Evolutionary conservation across 92 coral and sea anemone species (phyloP).

Genomic region (Palythoa caribaeorum): DNA sequence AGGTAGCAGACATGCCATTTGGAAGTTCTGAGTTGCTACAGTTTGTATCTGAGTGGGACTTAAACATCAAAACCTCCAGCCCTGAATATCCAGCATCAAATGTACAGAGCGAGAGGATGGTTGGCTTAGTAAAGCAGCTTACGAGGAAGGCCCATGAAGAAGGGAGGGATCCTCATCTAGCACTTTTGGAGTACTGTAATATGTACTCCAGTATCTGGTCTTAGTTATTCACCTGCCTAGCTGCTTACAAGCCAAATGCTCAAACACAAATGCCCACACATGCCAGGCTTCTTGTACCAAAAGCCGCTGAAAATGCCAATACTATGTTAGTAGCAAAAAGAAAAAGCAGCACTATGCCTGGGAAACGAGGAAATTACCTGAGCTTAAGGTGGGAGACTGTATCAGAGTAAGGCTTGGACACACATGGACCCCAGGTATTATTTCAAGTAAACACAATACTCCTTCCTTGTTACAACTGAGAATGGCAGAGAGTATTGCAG

Average conservation of each 20-base stretch:
- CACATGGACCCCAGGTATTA: constrained; percentile 23
- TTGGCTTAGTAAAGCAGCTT: constrained; percentile 52
- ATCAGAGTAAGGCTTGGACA: not conserved
- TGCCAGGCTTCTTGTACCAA: constrained; percentile 22
- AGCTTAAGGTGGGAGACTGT: constrained; percentile 17
- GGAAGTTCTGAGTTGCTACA: constrained; percentile 43
- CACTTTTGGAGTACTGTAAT: too few species aligned
- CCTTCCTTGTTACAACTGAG: not conserved
- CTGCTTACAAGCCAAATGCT: constrained; percentile 28
- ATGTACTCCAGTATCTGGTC: constrained; percentile 5
- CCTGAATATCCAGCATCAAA: constrained; percentile 17
- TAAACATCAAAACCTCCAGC: not conserved
- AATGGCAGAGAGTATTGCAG: not conserved
- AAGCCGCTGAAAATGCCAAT: constrained; percentile 25
- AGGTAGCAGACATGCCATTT: not conserved
- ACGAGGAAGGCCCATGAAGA: constrained; percentile 56
- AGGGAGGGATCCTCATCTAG: constrained; percentile 47
- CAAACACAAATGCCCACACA: constrained; percentile 7
- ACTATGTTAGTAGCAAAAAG: not conserved
- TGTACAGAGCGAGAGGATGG: constrained; percentile 51
- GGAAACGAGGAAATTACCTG: not conserved
- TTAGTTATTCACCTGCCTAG: constrained; percentile 58
- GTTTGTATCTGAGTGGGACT: constrained; percentile 33
- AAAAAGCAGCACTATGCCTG: not conserved
- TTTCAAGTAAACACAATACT: too few species aligned